phyloP scores from a whole-genome alignment of 2,797 vertebrate species.

The Acanthurus lineatus region DNA sequence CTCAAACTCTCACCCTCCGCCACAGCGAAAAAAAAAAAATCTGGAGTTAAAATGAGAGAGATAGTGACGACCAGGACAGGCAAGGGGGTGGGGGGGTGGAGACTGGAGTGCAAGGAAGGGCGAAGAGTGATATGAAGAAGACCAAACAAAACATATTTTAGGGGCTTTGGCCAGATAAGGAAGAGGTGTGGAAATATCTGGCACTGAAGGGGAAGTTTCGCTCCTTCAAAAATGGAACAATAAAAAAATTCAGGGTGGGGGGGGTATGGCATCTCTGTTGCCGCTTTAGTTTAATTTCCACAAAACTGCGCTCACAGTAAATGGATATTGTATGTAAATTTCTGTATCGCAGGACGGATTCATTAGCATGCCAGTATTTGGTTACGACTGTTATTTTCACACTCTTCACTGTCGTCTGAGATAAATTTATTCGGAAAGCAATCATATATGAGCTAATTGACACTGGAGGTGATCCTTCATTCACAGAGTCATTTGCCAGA shows the following conservation, averaged over 20 bases:
- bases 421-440: conserved; percentile 22
- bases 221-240: conserved; percentile 1
- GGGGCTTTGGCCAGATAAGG: conserved; percentile 65
- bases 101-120: conserved; percentile 32
- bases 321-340: conserved; percentile 42
- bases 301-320: neutral
- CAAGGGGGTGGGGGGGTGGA: conserved; percentile 12
- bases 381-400: conserved; percentile 25
- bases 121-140: conserved; percentile 57
- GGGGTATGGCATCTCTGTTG: neutral
- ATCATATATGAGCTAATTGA: conserved; percentile 43
- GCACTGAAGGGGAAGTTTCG: conserved; percentile 27
- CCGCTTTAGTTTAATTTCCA: neutral
- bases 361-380: conserved; percentile 5
- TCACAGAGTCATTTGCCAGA: conserved; percentile 45
- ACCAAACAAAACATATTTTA: conserved; percentile 74
- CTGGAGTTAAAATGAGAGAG: conserved; percentile 43
- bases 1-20: conserved; percentile 55
- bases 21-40: conserved; percentile 36
- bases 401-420: conserved; percentile 4
- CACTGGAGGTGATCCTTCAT: conserved; percentile 56
- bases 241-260: neutral
- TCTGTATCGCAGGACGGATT: neutral
- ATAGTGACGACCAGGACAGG: conserved; percentile 22
- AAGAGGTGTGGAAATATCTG: conserved; percentile 55